Conservation (phyloP, 2,113 vertebrate species). For the Archocentrus centrarchus region DNA sequence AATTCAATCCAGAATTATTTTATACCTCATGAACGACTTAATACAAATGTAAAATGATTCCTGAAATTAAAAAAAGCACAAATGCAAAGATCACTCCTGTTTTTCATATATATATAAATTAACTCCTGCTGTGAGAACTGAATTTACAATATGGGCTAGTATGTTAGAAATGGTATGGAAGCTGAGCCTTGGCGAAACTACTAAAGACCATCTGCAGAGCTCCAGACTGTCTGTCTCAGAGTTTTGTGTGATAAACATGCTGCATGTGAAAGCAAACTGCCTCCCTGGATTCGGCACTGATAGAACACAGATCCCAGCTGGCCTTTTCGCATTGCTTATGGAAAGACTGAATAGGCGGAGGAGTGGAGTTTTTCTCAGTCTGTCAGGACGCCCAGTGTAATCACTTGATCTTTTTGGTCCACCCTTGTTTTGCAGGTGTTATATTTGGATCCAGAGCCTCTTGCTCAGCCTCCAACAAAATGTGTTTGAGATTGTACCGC, state of each 20-base stretch:
- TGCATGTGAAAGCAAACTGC: slow-evolving; percentile 40
- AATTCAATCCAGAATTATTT: slow-evolving; percentile 3
- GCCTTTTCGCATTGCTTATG: slow-evolving; percentile 54
- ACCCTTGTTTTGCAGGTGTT: slow-evolving; percentile 74
- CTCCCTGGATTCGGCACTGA: slow-evolving; percentile 44
- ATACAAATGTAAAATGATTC: neutral
- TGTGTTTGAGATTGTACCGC: slow-evolving; percentile 25
- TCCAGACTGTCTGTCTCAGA: slow-evolving; percentile 31
- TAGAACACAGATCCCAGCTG: slow-evolving; percentile 60
- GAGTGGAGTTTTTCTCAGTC: slow-evolving; percentile 38
- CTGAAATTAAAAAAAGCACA: neutral
- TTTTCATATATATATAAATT: neutral
- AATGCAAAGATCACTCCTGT: neutral
- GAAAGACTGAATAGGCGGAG: slow-evolving; percentile 59
- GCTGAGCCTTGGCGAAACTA: slow-evolving; percentile 4
- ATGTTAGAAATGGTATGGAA: slow-evolving; percentile 11
- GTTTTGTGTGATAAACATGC: slow-evolving; percentile 52
- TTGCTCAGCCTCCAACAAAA: slow-evolving; percentile 41
- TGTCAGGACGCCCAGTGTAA: slow-evolving; percentile 57
- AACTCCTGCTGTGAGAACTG: neutral
- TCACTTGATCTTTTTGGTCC: slow-evolving; percentile 70
- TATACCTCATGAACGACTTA: neutral
- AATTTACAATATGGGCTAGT: slow-evolving; percentile 9
- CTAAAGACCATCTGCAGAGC: slow-evolving; percentile 19
- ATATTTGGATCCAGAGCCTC: slow-evolving; percentile 62